Base-by-base conservation (phyloP, 2,113 vertebrate genomes). In the Psittacus erithacus region DNA sequence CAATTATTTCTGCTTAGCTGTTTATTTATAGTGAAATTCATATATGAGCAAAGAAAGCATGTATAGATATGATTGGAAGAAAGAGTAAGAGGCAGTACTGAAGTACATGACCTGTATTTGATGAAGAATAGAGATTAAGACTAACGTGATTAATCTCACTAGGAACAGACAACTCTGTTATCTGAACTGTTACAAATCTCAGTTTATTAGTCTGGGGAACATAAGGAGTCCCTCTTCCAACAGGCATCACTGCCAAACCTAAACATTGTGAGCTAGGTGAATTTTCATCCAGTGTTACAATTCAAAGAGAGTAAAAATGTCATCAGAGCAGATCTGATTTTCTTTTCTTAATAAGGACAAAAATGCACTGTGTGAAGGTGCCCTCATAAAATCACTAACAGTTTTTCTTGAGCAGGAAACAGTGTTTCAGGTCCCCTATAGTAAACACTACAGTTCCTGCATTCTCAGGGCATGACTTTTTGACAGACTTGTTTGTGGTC, bases 31-130 rank as follows among this genome's bases (percentile, higher is more conserved):
- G 16, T 2, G 6, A 82, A 69, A 77, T 29, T 59, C 28, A 55
- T 31, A 27, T 33, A 39, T 3, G 8, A 15, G 13, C 9, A 0
- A 13, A 33, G 22, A 68, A 46, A 33, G 2, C 0, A 1, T 1
- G 1, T 23, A 17, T 3, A 31, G 18, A 41, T 65, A 18, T 28
- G 69, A 47, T 3, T 80, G 49, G 20, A 18, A 64, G 27, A 67
- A 63, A 64, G 27, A 59, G 5, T 77, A 74, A 84, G 63, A 89
- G 17, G 17, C 39, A 60, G 35, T 6, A 2, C 29, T 77, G 4
- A 86, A 77, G 17, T 23, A 43, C 7, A 22, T 7, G 33, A 39
- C 15, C 33, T 33, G 25, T 57, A 16, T 57, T 65, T 77, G 44
- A 69, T 38, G 44, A n/a, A 55, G 19, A 47, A 47, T 0, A 62